Base-by-base conservation (phyloP, 1,140 invertebrate genomes). In the Pogonus chalceus region DNA sequence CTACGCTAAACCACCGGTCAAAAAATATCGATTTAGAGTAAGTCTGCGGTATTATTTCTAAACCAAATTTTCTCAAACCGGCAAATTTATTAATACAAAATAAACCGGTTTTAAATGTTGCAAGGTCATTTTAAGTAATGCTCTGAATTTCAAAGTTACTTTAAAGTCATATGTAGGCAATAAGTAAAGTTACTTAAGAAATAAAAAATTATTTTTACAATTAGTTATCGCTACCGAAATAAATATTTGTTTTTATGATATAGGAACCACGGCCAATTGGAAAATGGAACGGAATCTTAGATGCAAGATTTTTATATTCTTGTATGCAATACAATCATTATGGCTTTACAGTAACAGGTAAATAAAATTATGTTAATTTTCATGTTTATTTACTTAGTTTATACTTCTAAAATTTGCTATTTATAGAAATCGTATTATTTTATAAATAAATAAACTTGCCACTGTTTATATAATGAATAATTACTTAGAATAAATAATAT, bases 181-280 rank as follows among this genome's bases (percentile, higher is more conserved):
- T 31, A 31, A 4, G 14, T 31, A 31, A 31, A 31, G 26, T 31
- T 31, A 7, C 26, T 31, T 31, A 31, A 31, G 14, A 4, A 31
- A n/a, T 46, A 9, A 46, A 46, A 7, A 46, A 7, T 10, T 4
- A 7, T n/a, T n/a, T n/a, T n/a, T n/a, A n/a, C n/a, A n/a, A n/a
- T n/a, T n/a, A n/a, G 9, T 9, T 9, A 9, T 35, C 9, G 31
- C 31, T 9, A 35, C 9, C n/a, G 9, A 35, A 9, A n/a, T n/a
- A n/a, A n/a, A n/a, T n/a, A 21, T 9, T 21, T 12, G 23, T 4
- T 4, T 20, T 9, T 23, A 10, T 55, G 55, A 62, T 55, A 10
- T 58, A 75, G 72, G 72, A 72, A 49, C 70, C 71, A 0, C 64
- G 70, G 51, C 60, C 65, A 18, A 7, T 69, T 51, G 70, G 71